Evolutionary conservation across 2,888 invertebrate species (phyloP).

Genomic region (Machimus rusticus): DNA sequence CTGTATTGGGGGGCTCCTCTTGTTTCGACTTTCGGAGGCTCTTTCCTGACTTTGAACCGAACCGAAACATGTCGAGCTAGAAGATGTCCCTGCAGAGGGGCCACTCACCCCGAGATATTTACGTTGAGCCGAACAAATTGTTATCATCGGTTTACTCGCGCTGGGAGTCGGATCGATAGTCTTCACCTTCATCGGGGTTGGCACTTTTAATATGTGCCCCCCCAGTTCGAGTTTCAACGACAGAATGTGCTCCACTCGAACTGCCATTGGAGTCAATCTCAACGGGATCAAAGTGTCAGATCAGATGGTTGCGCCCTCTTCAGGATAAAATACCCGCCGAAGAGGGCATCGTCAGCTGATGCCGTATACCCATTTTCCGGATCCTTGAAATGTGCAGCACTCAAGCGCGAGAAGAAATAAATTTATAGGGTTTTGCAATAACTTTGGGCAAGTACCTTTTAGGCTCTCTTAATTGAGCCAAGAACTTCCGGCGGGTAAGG

Average conservation of each 20-base stretch:
- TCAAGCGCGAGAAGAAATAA: background rate
- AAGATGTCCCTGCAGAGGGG: background rate
- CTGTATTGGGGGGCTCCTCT: background rate
- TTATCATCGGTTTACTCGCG: background rate
- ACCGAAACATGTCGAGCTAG: background rate
- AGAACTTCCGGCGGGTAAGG: background rate
- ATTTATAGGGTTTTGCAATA: background rate
- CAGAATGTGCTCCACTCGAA: background rate
- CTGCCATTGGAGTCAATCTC: background rate
- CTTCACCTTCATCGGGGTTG: background rate
- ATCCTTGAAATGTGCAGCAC: background rate
- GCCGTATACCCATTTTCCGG: background rate
- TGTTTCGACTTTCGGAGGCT: background rate
- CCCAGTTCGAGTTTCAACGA: background rate
- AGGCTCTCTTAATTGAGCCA: conserved; percentile 13
- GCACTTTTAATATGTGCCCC: background rate
- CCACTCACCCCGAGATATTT: background rate
- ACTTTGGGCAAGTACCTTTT: conserved; percentile 1
- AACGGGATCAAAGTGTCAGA: background rate
- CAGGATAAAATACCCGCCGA: background rate
- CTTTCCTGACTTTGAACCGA: background rate
- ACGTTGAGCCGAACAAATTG: background rate
- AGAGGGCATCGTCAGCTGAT: background rate
- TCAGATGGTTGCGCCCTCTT: background rate
- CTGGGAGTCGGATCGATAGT: background rate